A percentile compares a stretch with the other conserved stretches of the same genome.
These are phyloP conservation scores for Bucorvus abyssinicus DNA, from an alignment of 2,797 vertebrate genomes.

Conservation along the genomic window DNA sequence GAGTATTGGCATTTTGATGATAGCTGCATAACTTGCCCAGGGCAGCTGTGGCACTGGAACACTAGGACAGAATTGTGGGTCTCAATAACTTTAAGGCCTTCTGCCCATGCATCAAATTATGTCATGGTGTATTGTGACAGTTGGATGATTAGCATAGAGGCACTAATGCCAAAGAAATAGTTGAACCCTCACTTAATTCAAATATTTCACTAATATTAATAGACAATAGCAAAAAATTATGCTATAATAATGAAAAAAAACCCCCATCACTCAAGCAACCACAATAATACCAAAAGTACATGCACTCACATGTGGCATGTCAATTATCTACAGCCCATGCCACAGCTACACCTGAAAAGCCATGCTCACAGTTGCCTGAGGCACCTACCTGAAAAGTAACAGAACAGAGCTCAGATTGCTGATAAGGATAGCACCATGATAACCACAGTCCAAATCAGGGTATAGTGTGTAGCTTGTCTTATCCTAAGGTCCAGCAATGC, in stretches of 20 bases:
- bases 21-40: background rate
- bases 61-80: background rate
- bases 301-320: rapidly evolving
- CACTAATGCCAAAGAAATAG: background rate
- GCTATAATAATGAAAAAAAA: background rate
- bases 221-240: background rate
- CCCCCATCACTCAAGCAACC: background rate
- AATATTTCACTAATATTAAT: background rate
- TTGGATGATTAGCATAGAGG: background rate
- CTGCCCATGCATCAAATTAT: background rate
- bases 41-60: background rate
- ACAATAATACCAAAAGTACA: background rate
- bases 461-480: background rate
- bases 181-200: background rate
- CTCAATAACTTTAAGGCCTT: background rate
- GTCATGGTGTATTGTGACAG: background rate
- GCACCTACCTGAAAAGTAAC: background rate
- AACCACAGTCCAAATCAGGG: background rate
- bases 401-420: background rate
- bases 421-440: background rate
- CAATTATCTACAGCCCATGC: background rate
- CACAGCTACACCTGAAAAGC: background rate
- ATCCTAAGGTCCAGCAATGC: background rate
- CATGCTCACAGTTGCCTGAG: background rate
- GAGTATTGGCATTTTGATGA: background rate